Base-by-base conservation (phyloP, 2,888 invertebrate species). In the Drosophila setosimentum region DNA sequence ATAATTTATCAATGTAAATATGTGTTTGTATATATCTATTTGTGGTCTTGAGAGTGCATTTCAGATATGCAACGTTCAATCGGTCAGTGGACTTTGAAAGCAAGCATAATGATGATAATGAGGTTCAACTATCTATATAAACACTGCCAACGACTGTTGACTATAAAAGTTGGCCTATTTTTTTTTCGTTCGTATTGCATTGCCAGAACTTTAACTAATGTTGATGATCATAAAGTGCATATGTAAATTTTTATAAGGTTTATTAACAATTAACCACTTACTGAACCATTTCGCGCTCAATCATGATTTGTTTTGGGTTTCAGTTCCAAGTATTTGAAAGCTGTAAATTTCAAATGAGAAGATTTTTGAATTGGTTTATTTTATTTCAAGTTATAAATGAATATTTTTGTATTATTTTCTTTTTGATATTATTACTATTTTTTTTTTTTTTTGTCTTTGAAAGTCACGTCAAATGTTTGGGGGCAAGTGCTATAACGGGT, bases 251-350 rank as follows among this genome's bases (percentile, higher is more conserved):
- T 30, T 27, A 21, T 35, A 37, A 53, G 27, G 21, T 45, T 13
- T 45, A 7, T 55, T 32, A 24, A 30, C 37, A 42, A 48, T 33
- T 33, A 13, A 33, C 2, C 55, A 91, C 91, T 91, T 83, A 91
- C 91, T 91, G 91, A 54, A 91, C 83, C 35, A 91, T 91, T 77
- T 91, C 90, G 21, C 82, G 87, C 70, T 91, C 91, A 67, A 91
- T 87, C 90, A 90, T 90, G 45, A 33, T 62, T 67, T 57, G 24
- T 50, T 42, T 37, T 35, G 11, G 18, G 1, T 8, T 48, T 58
- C 30, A n/a, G n/a, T 21, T 53, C 13, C 54, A n/a, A 21, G 30
- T 21, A 57, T 30, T 30, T 16, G 5, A 53, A 53, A 16, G n/a
- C 68, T 68, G 71, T 29, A 66, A 80, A 37, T 62, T 53, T 68